Evolutionary conservation across 2,113 vertebrate species (phyloP).

Genomic region (Neodon shergylaensis): DNA sequence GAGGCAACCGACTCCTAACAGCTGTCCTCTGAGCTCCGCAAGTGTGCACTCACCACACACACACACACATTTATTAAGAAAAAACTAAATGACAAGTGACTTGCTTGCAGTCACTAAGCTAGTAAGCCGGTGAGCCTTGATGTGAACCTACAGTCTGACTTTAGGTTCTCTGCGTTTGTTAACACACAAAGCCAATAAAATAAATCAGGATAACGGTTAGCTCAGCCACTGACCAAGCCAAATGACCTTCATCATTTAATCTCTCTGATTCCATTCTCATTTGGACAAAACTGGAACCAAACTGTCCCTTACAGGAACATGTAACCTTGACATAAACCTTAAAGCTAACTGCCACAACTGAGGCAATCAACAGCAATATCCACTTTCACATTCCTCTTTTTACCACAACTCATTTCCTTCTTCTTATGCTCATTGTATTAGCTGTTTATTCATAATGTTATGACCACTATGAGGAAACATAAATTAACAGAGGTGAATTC

Average conservation of each 20-base stretch:
- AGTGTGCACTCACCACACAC: background rate
- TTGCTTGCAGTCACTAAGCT: constrained; percentile 18
- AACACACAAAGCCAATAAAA: constrained; percentile 30
- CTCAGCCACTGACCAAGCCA: constrained; percentile 14
- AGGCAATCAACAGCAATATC: background rate
- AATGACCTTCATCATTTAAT: constrained; percentile 18
- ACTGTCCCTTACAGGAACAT: background rate
- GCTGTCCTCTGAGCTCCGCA: background rate
- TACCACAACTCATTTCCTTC: background rate
- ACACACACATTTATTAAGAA: background rate
- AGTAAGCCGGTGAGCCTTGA: background rate
- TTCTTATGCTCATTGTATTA: constrained; percentile 20
- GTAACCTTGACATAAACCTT: background rate
- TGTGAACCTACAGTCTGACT: background rate
- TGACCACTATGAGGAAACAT: constrained; percentile 31
- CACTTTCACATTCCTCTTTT: constrained; percentile 27
- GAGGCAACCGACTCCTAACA: background rate
- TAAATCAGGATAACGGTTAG: constrained; percentile 40
- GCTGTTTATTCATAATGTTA: constrained; percentile 32
- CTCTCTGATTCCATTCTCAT: constrained; percentile 23
- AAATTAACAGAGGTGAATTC: constrained; percentile 34
- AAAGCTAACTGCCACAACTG: constrained; percentile 8
- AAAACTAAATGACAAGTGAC: background rate
- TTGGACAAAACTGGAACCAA: background rate
- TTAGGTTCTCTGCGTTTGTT: constrained; percentile 11